A percentile compares a stretch with the other conserved stretches of the same genome.
Conservation (phyloP, 35 echinoderm and acorn worm genomes). For the Lytechinus pictus region DNA sequence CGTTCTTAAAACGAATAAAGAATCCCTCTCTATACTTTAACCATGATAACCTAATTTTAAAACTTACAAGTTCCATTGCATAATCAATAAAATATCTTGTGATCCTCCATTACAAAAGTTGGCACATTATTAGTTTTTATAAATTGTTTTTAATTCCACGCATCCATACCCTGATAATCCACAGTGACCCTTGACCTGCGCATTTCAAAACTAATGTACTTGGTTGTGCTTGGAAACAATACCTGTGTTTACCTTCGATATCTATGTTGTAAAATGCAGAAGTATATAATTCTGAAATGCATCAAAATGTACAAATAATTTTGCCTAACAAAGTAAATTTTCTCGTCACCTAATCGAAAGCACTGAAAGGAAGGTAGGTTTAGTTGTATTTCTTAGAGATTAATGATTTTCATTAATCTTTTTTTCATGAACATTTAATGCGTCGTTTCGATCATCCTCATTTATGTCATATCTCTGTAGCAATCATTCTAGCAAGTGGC, state of each 20-base stretch:
- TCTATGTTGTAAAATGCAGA: too few species aligned
- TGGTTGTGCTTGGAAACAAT: too few species aligned
- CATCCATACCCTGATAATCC: too few species aligned
- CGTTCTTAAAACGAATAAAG: background rate
- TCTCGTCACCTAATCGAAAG: background rate
- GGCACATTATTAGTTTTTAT: background rate
- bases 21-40: background rate
- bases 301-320: too few species aligned
- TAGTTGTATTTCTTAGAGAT: background rate
- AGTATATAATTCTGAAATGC: too few species aligned
- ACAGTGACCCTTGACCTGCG: too few species aligned
- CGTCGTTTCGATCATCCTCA: background rate
- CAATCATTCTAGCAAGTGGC: background rate
- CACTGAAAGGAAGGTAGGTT: background rate
- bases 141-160: too few species aligned
- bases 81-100: background rate
- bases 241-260: too few species aligned
- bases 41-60: background rate
- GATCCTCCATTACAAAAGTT: background rate
- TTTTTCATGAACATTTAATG: background rate
- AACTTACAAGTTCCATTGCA: background rate
- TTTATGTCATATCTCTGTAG: background rate
- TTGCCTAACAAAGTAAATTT: background rate
- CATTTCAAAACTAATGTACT: too few species aligned
- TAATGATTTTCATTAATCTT: background rate